Conservation (phyloP, 2,113 vertebrate species). For the Theristicus caerulescens region DNA sequence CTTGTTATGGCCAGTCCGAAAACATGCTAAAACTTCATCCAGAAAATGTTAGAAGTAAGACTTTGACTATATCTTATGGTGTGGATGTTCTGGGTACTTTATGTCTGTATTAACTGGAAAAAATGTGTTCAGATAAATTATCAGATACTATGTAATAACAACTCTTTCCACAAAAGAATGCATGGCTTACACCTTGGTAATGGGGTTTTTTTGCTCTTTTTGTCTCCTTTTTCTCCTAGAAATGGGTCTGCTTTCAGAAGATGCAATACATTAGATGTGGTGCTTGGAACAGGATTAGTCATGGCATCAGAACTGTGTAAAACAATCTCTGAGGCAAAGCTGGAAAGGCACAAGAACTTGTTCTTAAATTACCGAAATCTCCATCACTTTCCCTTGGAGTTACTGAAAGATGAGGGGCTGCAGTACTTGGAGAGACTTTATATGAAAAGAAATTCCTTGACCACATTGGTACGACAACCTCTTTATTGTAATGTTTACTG, state of each 20-base stretch:
- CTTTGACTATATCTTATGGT: not conserved
- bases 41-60: not conserved
- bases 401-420: slow-evolving; percentile 91
- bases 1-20: not conserved
- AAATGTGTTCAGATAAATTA: not conserved
- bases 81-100: not conserved
- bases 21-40: not conserved
- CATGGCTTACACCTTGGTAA: not conserved
- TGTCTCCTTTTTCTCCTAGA: slow-evolving; percentile 57
- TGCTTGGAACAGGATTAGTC: slow-evolving; percentile 51
- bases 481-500: slow-evolving; percentile 20
- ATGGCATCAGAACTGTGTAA: slow-evolving; percentile 95
- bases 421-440: slow-evolving; percentile 95
- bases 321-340: slow-evolving; percentile 90
- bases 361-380: slow-evolving; percentile 95
- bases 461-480: slow-evolving; percentile 83
- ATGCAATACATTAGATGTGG: slow-evolving; percentile 36
- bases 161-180: not conserved
- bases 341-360: slow-evolving; percentile 95
- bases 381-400: slow-evolving; percentile 87
- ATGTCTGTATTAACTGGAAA: not conserved
- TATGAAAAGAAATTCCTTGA: slow-evolving; percentile 97
- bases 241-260: slow-evolving; percentile 66
- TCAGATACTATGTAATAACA: not conserved
- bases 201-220: not conserved